phyloP scores from a whole-genome alignment of 2,797 vertebrate species.

The Sebastes vulpes region DNA sequence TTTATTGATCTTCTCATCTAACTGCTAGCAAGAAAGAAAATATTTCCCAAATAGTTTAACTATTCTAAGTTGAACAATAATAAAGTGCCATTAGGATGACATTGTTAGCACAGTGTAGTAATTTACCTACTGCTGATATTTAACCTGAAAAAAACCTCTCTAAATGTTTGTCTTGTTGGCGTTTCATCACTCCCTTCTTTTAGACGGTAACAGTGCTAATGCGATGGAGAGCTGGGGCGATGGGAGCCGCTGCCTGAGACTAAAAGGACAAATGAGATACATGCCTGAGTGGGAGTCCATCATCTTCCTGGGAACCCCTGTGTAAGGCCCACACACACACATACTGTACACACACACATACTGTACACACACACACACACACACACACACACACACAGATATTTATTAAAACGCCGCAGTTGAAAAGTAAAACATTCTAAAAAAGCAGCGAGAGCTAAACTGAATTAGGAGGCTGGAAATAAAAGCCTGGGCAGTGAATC shows the following conservation, averaged over 20 bases:
- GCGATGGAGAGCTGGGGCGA: constrained; percentile 86
- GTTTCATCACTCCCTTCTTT: constrained; percentile 11
- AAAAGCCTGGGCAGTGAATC: constrained; percentile 79
- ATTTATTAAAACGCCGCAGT: constrained; percentile 63
- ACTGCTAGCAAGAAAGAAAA: neutral
- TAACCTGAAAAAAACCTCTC: neutral
- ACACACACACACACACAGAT: constrained; percentile 8
- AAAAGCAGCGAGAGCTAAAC: constrained; percentile 64
- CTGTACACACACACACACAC: neutral
- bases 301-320: constrained; percentile 86
- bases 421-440: constrained; percentile 71
- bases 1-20: neutral
- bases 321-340: constrained; percentile 60
- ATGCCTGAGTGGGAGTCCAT: constrained; percentile 88
- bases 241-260: constrained; percentile 83
- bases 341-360: neutral
- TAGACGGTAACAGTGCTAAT: constrained; percentile 83
- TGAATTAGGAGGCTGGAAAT: constrained; percentile 73
- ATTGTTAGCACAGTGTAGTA: constrained; percentile 17
- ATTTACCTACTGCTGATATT: constrained; percentile 1
- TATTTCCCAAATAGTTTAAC: neutral
- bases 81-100: constrained; percentile 1
- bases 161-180: constrained; percentile 6
- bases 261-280: constrained; percentile 88
- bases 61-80: neutral